Base-by-base conservation (phyloP, 2,888 invertebrate genomes). In the Leptothorax acervorum region DNA sequence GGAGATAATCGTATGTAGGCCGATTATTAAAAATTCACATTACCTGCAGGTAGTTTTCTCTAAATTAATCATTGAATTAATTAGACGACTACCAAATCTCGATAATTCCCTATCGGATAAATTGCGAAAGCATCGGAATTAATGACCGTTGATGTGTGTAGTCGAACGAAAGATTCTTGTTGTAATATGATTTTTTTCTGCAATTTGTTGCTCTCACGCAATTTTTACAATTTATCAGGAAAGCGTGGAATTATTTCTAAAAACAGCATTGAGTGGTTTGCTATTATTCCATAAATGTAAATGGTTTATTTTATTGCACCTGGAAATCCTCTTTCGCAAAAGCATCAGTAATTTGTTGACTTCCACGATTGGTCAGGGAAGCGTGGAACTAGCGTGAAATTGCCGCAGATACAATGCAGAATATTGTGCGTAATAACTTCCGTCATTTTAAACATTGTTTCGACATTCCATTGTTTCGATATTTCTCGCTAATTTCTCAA, bases 51-150 rank as follows among this genome's bases (percentile, higher is more conserved):
- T 53, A 83, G 79, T 71, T 68, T 83, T 82, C 9, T 48, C 31
- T 48, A 51, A 68, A 89, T 90, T 89, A 89, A 90, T 91, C 88
- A 90, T 86, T 65, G 65, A 45, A 60, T 81, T 86, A 91, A 90
- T 91, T 91, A 86, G 88, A 88, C 85, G 84, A 85, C 82, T 76
- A 87, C 85, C 86, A 88, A 89, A 89, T 86, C 82, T 75, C 81
- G 83, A 91, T 89, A 87, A 83, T 75, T 84, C 73, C 88, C 89
- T 89, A 88, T 85, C 78, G 39, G 81, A 73, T 68, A 84, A 82
- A 84, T 86, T 70, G 86, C 51, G 73, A 66, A 78, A 74, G 79
- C 75, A 71, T 82, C 51, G 90, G 85, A 91, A 90, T 89, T 91
- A 89, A 90, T 89, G 88, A 90, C 82, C 85, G 70, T 66, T 42